phyloP scores from a whole-genome alignment of 1,140 invertebrate genomes.

The Scaptodrosophila lebanonensis region DNA sequence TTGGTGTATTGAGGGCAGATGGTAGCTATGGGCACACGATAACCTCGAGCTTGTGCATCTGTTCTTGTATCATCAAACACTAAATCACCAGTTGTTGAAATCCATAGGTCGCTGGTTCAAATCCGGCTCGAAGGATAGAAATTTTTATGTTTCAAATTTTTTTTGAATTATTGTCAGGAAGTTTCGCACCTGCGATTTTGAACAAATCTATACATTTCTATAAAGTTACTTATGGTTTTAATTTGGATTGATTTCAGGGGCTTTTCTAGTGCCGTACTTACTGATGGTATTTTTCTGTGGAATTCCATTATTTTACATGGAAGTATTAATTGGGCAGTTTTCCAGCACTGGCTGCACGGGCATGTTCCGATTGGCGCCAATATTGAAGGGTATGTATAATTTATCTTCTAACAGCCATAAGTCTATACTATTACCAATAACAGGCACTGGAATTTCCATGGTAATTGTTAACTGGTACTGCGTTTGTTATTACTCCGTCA shows the following conservation, averaged over 20 bases:
- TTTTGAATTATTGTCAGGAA: neutral
- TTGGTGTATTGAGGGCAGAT: constrained; percentile 43
- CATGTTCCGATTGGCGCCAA: constrained; percentile 84
- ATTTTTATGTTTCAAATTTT: constrained; percentile 16
- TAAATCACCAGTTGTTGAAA: constrained; percentile 72
- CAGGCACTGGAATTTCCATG: constrained; percentile 90
- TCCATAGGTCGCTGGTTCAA: constrained; percentile 86
- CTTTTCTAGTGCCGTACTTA: constrained; percentile 87
- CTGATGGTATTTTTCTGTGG: constrained; percentile 88
- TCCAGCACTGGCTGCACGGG: constrained; percentile 89
- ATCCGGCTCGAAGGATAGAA: constrained; percentile 83
- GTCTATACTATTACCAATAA: neutral
- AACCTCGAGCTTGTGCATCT: constrained; percentile 41
- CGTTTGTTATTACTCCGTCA: constrained; percentile 94
- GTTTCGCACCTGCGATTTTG: too few species aligned
- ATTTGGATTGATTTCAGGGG: constrained; percentile 78
- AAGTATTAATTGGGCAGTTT: constrained; percentile 91
- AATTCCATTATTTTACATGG: constrained; percentile 93
- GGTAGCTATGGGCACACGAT: constrained; percentile 47
- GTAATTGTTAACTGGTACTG: constrained; percentile 93
- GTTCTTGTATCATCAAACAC: constrained; percentile 48
- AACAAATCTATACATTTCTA: too few species aligned
- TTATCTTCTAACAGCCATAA: too few species aligned
- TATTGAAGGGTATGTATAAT: constrained; percentile 92
- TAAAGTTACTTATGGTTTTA: constrained; percentile 6